A percentile compares a stretch with the other conserved stretches of the same genome.
These are phyloP conservation scores for Diploptera punctata DNA, from an alignment of 2,888 invertebrate species.

Conservation along the genomic window DNA sequence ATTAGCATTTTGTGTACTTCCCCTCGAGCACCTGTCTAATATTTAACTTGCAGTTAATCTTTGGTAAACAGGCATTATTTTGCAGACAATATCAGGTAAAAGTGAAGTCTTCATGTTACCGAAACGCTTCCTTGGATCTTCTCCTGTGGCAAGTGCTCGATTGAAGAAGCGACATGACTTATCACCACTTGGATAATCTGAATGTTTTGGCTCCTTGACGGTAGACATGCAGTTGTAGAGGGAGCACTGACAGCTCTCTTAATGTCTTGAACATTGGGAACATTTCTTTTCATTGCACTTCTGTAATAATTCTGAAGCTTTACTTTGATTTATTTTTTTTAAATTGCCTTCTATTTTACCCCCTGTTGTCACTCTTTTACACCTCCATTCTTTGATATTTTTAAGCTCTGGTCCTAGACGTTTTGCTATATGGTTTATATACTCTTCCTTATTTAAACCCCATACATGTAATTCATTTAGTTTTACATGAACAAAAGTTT, in stretches of 20 bases:
- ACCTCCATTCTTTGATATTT: neutral
- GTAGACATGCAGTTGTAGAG: neutral
- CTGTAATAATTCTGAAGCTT: neutral
- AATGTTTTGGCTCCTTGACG: neutral
- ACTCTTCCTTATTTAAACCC: neutral
- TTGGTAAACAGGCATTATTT: neutral
- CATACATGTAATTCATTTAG: slow-evolving; percentile 4
- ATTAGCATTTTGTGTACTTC: neutral
- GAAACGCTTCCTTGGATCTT: neutral
- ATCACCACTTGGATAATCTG: neutral
- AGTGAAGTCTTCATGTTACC: neutral
- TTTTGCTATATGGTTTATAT: neutral
- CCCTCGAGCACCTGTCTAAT: neutral
- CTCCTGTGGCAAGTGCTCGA: neutral
- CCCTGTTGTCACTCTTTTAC: neutral
- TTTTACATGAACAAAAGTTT: slow-evolving; percentile 15
- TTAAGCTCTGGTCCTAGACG: neutral
- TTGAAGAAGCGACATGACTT: neutral
- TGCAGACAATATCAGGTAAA: neutral
- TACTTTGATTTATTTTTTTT: neutral
- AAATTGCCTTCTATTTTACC: neutral
- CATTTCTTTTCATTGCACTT: neutral
- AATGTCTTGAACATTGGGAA: neutral
- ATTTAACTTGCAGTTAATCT: neutral
- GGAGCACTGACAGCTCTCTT: neutral